phyloP scores from a whole-genome alignment of 2,113 vertebrate genomes.

The Lepisosteus osseus region DNA sequence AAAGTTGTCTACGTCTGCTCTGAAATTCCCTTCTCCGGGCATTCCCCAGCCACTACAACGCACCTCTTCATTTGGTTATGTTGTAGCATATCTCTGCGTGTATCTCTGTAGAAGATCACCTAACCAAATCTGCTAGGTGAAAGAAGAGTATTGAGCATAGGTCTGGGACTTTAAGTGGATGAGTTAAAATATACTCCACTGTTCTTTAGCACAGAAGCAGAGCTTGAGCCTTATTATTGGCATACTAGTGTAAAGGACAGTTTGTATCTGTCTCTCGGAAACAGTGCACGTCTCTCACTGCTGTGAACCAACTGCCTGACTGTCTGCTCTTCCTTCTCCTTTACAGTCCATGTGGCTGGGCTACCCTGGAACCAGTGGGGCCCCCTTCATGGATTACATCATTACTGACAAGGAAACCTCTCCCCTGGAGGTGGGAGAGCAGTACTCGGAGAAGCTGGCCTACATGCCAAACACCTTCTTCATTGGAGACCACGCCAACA shows the following conservation, averaged over 20 bases:
- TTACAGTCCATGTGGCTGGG: conserved; percentile 94
- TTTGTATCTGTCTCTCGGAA: not conserved
- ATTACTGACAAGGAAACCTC: conserved; percentile 94
- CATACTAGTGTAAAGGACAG: no score
- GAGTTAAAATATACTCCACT: not conserved
- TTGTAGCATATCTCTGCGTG: no score
- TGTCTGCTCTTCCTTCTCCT: conserved; percentile 5
- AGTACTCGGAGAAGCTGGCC: conserved; percentile 96
- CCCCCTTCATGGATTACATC: conserved; percentile 97
- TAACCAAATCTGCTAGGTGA: no score
- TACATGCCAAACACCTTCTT: conserved; percentile 98
- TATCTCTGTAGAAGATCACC: no score
- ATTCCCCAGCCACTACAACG: no score
- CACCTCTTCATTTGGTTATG: no score
- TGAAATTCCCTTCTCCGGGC: no score
- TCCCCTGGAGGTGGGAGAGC: conserved; percentile 88
- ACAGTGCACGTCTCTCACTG: no score
- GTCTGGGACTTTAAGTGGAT: no score
- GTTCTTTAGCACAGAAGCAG: not conserved
- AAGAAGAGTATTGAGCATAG: no score
- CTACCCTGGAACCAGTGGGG: conserved; percentile 95
- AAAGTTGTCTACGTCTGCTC: no score
- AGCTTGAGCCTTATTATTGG: not conserved
- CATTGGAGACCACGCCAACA: conserved; percentile 97
- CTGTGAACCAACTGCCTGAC: no score